Evolutionary conservation across 2,113 vertebrate species (phyloP), one percentile per base, ranked within the genome.

Genomic region (Dryoscopus gambensis): DNA sequence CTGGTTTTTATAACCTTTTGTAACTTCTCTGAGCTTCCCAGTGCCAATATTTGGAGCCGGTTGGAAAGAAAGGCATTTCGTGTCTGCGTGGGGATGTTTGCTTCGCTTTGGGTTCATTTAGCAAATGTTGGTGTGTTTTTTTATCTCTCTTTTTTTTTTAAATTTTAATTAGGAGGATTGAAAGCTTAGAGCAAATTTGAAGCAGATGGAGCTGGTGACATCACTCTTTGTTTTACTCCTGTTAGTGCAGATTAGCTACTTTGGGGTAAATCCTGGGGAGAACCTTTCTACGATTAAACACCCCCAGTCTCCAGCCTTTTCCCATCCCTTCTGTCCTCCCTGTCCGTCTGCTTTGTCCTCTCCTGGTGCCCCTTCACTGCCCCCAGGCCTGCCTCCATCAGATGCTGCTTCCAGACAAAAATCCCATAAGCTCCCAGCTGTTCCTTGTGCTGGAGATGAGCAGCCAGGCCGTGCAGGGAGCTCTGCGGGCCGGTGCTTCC

Each of bases 131-230:
- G 37, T 77, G 60, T 16, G 9, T 7, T 40, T 75, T 74, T 24
- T n/a, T 2, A 6, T 10, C 21, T 28, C 13, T 23, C 3, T 44
- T 20, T 49, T 40, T 75, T 6, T 10, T 27, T 56, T 28, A 7
- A 10, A 7, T 47, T 83, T 74, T 77, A 87, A 92, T 96, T 92
- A 83, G 79, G n/a, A 65, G 81, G 70, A 68, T 74, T 35, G 42
- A 62, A 76, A 87, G 65, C 75, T 85, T 30, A 44, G 62, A 80
- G 70, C 50, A 62, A 90, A 84, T 89, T 71, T 25, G 68, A 82
- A 86, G 88, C 97, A 97, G 96, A 87, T 93, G 95, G 95, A 79
- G 84, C 49, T 63, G 52, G 40, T 87, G 95, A 81, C 31, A 82
- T 84, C 79, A 50, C 57, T 35, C 84, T 85, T 83, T 86, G 60